Percentiles rank a stretch among this genome's conserved stretches.
phyloP scores from a whole-genome alignment of 2,888 invertebrate species.

The Iselma pallidipennis region DNA sequence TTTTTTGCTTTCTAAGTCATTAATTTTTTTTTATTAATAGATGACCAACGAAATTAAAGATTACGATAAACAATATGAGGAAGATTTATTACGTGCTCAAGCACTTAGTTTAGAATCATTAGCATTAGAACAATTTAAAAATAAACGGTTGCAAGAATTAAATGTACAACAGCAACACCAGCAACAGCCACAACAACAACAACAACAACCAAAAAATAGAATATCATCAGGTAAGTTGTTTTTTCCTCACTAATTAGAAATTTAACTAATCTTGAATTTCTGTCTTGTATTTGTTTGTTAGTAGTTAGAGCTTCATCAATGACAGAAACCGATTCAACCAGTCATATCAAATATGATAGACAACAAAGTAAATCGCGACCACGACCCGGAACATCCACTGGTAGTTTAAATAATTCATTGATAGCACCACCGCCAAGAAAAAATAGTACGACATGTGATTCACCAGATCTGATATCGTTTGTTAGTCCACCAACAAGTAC shows the following conservation, averaged over 20 bases:
- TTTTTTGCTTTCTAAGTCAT: too few relatives aligned
- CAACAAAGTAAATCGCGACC: conserved; percentile 61
- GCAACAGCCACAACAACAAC: not conserved
- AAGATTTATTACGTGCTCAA: conserved; percentile 85
- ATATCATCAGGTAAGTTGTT: conserved; percentile 41
- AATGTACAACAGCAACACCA: not conserved
- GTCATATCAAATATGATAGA: conserved; percentile 46
- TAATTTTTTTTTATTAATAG: conserved; percentile 14
- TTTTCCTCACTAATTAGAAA: not conserved
- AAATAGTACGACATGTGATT: conserved; percentile 54
- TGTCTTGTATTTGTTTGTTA: conserved; percentile 18
- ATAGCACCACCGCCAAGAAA: conserved; percentile 57
- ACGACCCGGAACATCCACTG: conserved; percentile 61
- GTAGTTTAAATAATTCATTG: conserved; percentile 53
- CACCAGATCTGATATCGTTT: conserved; percentile 73
- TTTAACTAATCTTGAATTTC: not conserved
- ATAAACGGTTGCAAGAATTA: conserved; percentile 60
- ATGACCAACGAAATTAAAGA: conserved; percentile 60
- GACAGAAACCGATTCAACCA: conserved; percentile 47
- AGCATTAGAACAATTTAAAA: conserved; percentile 80
- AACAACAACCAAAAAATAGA: conserved; percentile 21
- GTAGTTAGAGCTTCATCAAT: conserved; percentile 51
- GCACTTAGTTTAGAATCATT: conserved; percentile 85
- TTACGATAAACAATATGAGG: conserved; percentile 81
- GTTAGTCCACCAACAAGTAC: conserved; percentile 65